Conservation (phyloP, 2,888 invertebrate species). For the Adelphocoris suturalis region DNA sequence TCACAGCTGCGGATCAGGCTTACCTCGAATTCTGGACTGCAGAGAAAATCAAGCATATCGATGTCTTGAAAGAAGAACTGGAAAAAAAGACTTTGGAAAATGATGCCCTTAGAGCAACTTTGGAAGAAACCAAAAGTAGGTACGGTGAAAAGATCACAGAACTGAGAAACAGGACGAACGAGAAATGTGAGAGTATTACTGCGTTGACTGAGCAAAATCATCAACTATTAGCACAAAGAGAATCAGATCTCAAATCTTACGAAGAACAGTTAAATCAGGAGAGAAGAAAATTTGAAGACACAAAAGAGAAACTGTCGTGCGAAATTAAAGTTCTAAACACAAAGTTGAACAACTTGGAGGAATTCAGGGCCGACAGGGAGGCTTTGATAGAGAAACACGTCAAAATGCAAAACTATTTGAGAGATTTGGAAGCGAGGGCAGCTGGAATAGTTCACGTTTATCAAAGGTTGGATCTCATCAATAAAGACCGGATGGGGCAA, state of each 20-base stretch:
- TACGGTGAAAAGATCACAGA: background rate
- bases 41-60: conserved; percentile 52
- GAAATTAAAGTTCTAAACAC: conserved; percentile 59
- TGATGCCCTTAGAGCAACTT: background rate
- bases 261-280: background rate
- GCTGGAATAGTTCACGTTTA: conserved; percentile 52
- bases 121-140: conserved; percentile 1
- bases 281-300: conserved; percentile 24
- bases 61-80: background rate
- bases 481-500: conserved; percentile 59
- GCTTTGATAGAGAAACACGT: conserved; percentile 47
- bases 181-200: conserved; percentile 56
- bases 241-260: conserved; percentile 8
- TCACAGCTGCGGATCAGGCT: conserved; percentile 58
- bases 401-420: conserved; percentile 24
- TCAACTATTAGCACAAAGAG: conserved; percentile 2
- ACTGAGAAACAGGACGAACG: conserved; percentile 35
- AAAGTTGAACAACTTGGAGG: conserved; percentile 57
- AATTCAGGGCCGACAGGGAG: conserved; percentile 43
- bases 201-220: conserved; percentile 49
- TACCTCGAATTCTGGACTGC: conserved; percentile 45
- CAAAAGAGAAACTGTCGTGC: conserved; percentile 46
- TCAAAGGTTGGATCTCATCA: conserved; percentile 52
- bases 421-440: conserved; percentile 43
- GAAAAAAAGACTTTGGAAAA: conserved; percentile 21